Conservation (phyloP, 1,140 invertebrate genomes). For the Nilaparvata lugens region DNA sequence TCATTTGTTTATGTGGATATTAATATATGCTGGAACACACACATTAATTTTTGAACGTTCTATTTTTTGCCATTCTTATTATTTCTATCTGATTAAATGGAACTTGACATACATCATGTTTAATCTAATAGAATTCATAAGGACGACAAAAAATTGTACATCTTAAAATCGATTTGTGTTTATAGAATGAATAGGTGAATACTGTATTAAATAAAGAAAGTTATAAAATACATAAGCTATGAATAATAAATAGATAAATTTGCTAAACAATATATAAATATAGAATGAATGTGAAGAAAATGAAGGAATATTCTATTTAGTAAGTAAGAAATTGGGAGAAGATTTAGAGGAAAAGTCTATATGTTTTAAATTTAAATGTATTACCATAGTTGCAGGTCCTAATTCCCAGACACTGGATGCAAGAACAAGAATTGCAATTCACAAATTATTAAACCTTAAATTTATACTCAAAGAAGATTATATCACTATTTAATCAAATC, state of each 20-base stretch:
- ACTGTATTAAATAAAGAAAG: background rate
- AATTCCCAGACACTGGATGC: conserved; percentile 25
- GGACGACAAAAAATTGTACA: no score
- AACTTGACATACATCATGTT: no score
- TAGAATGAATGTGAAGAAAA: background rate
- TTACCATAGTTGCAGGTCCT: conserved; percentile 23
- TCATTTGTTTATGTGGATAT: no score
- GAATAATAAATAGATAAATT: background rate
- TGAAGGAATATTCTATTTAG: background rate
- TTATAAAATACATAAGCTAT: background rate
- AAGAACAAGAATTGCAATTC: conserved; percentile 8
- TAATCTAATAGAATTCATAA: no score
- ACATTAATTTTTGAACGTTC: no score
- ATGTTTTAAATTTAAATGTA: conserved; percentile 6
- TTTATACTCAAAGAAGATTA: background rate
- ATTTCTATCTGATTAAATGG: no score
- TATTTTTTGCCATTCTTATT: no score
- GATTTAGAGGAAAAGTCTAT: background rate
- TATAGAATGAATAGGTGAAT: no score
- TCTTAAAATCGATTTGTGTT: no score
- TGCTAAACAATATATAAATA: background rate
- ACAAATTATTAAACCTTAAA: background rate
- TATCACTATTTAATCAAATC: background rate
- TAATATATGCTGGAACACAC: no score
- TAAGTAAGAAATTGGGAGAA: background rate